phyloP scores from a whole-genome alignment of 2,888 invertebrate species.

The Apodemia hepburni region DNA sequence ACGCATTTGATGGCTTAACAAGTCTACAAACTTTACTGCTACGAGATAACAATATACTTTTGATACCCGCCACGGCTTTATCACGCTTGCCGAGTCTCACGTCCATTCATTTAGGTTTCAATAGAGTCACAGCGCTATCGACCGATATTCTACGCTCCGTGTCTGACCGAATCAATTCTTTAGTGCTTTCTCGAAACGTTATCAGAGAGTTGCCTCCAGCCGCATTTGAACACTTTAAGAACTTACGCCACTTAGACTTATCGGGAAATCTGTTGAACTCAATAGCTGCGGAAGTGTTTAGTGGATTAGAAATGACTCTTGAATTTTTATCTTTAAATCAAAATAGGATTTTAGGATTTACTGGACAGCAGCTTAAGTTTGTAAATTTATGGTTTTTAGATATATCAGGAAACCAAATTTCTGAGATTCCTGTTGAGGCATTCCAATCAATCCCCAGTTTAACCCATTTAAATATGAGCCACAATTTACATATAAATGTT shows the following conservation, averaged over 20 bases:
- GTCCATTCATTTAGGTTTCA: constrained; percentile 90
- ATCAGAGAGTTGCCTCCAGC: constrained; percentile 91
- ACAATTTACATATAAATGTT: constrained; percentile 84
- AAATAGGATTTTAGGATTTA: constrained; percentile 85
- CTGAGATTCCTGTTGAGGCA: constrained; percentile 84
- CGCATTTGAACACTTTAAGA: constrained; percentile 89
- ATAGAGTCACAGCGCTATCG: constrained; percentile 92
- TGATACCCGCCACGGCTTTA: constrained; percentile 91
- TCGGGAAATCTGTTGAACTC: constrained; percentile 88
- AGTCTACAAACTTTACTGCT: constrained; percentile 88
- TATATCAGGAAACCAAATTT: constrained; percentile 89
- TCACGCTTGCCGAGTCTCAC: constrained; percentile 88
- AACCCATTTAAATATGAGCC: constrained; percentile 87
- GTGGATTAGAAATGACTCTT: constrained; percentile 87
- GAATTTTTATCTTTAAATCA: constrained; percentile 86
- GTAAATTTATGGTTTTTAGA: constrained; percentile 85
- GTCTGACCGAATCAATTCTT: constrained; percentile 84
- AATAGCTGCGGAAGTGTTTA: constrained; percentile 86
- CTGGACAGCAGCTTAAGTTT: constrained; percentile 82
- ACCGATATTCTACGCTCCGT: constrained; percentile 87
- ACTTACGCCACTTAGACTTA: constrained; percentile 85
- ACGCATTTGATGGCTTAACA: constrained; percentile 90
- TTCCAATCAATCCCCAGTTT: constrained; percentile 84
- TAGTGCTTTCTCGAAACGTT: constrained; percentile 91
- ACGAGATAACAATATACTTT: constrained; percentile 92